These are phyloP conservation scores for Selenia dentaria DNA, from an alignment of 2,888 invertebrate genomes.

Conservation along the genomic window DNA sequence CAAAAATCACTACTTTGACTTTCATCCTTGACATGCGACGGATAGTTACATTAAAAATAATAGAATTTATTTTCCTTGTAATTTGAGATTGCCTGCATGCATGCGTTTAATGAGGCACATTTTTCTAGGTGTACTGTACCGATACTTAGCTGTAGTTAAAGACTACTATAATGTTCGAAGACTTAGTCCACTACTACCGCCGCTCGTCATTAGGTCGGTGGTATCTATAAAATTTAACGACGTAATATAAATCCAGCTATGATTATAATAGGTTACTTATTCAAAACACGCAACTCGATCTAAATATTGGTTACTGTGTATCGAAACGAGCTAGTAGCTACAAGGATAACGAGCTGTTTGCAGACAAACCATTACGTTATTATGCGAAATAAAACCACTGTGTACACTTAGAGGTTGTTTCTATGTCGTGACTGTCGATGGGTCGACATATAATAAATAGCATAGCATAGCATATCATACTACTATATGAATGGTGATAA, in stretches of 20 bases:
- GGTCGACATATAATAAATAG: not conserved
- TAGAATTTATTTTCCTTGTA: constrained; percentile 21
- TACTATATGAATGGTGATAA: too few species aligned
- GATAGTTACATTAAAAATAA: constrained; percentile 41
- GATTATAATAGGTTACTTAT: constrained; percentile 16
- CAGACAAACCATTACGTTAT: constrained; percentile 27
- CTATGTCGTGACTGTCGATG: constrained; percentile 7
- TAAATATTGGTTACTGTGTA: constrained; percentile 24
- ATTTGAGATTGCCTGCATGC: constrained; percentile 10
- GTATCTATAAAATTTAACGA: not conserved
- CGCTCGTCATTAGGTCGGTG: too few species aligned
- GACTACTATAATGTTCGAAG: too few species aligned
- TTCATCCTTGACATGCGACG: constrained; percentile 58
- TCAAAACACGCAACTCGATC: constrained; percentile 15
- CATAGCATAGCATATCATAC: too few species aligned
- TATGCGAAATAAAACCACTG: constrained; percentile 14
- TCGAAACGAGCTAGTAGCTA: constrained; percentile 24
- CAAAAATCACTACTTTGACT: constrained; percentile 58
- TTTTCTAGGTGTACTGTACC: too few species aligned
- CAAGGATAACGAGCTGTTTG: constrained; percentile 37
- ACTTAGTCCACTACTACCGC: too few species aligned
- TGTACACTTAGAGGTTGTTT: constrained; percentile 6
- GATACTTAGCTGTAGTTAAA: too few species aligned
- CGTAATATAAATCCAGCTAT: constrained; percentile 7
- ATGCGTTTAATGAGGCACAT: not conserved